Percentiles rank a stretch among this genome's conserved stretches.
Conservation (phyloP, 2,113 vertebrate genomes). For the Trachemys scripta region DNA sequence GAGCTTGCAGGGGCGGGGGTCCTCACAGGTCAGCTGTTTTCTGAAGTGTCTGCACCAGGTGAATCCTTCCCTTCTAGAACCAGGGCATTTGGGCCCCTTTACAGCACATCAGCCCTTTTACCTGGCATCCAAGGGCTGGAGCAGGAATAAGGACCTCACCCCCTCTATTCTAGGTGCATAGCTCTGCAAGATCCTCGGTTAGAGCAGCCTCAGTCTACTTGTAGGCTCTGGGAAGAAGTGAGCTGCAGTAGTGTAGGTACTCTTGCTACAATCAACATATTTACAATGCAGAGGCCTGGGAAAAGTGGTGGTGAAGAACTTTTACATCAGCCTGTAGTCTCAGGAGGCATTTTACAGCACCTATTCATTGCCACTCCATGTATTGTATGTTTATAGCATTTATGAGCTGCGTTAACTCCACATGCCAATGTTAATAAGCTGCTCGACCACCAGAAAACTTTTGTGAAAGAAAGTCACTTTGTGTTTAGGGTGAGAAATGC, state of each 20-base stretch:
- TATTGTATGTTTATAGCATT: not conserved
- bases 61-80: not conserved
- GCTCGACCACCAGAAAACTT: not conserved
- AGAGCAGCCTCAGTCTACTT: not conserved
- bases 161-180: not conserved
- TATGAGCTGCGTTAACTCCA: not conserved
- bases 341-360: not conserved
- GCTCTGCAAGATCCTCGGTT: not conserved
- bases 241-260: not conserved
- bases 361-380: not conserved
- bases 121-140: not conserved
- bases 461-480: not conserved
- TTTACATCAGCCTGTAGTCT: not conserved
- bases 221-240: not conserved
- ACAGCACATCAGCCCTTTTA: not conserved
- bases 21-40: not conserved
- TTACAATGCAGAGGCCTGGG: not conserved
- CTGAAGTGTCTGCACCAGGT: not conserved
- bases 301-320: not conserved
- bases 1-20: not conserved
- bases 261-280: not conserved
- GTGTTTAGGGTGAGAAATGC: not conserved
- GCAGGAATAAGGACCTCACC: too few species aligned
- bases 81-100: not conserved
- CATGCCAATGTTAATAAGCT: not conserved